Evolutionary conservation across 2,888 invertebrate species (phyloP).

Genomic region (Brachyopa scutellaris): DNA sequence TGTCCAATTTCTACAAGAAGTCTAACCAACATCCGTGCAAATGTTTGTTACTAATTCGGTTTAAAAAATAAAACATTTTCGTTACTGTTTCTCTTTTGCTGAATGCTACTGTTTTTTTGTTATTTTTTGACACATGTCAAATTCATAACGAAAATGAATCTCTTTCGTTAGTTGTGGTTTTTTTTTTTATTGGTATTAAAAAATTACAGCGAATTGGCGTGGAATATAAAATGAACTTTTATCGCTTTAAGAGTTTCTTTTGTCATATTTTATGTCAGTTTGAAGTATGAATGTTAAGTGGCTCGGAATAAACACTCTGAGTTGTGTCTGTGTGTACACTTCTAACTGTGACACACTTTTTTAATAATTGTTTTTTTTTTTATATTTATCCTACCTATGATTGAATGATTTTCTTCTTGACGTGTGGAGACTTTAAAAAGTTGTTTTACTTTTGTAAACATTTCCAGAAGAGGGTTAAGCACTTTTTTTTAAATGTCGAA

Average conservation of each 20-base stretch:
- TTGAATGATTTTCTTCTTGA: conserved; percentile 25
- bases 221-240: not conserved
- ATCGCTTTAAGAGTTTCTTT: conserved; percentile 28
- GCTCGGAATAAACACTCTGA: not conserved
- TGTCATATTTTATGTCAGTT: conserved; percentile 25
- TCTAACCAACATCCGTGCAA: conserved; percentile 5
- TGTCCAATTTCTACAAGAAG: conserved; percentile 44
- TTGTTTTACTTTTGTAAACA: not conserved
- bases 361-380: conserved; percentile 24
- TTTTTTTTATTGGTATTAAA: too few species aligned
- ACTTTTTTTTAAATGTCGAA: not conserved
- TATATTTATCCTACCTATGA: conserved; percentile 3
- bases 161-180: not conserved
- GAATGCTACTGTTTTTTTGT: not conserved
- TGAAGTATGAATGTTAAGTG: conserved; percentile 46
- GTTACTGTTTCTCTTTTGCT: not conserved
- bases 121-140: not conserved
- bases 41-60: not conserved
- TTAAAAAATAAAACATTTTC: conserved; percentile 5
- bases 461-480: too few species aligned
- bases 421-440: conserved; percentile 7
- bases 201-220: not conserved
- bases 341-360: conserved; percentile 45
- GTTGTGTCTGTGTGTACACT: not conserved
- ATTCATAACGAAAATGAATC: not conserved